Conservation (phyloP, 2,888 invertebrate genomes). For the Drosophila atripex region DNA sequence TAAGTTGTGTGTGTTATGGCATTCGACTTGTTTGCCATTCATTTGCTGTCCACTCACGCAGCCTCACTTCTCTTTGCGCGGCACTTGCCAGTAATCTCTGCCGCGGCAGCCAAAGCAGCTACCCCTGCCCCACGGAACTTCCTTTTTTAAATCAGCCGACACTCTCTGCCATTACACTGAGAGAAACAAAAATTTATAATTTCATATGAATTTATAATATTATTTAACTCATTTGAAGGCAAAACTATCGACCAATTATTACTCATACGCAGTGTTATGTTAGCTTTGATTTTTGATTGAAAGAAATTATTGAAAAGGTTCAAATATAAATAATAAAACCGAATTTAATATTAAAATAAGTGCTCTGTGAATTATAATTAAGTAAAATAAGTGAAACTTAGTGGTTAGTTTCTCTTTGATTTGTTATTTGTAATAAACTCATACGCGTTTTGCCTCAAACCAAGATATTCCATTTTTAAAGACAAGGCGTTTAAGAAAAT, state of each 20-base stretch:
- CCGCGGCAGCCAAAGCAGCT: slow-evolving; percentile 16
- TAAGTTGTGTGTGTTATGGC: slow-evolving; percentile 44
- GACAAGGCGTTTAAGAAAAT: no score
- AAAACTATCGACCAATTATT: neutral
- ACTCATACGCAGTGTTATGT: neutral
- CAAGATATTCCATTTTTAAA: no score
- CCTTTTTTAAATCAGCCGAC: slow-evolving; percentile 8
- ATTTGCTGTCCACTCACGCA: slow-evolving; percentile 66
- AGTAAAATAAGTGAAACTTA: no score
- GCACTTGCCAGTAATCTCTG: slow-evolving; percentile 45
- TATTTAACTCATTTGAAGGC: neutral
- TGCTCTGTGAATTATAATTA: no score
- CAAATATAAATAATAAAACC: no score
- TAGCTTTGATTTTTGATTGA: neutral
- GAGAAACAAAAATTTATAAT: neutral
- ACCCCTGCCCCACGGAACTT: neutral
- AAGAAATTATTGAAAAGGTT: no score
- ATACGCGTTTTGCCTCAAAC: no score
- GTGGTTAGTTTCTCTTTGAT: no score
- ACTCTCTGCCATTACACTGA: neutral
- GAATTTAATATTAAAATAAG: no score
- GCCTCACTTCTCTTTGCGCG: slow-evolving; percentile 34
- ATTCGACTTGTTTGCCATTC: slow-evolving; percentile 72
- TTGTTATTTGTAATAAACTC: no score
- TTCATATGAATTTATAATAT: no score